These are phyloP conservation scores for Lepidothrix coronata DNA, from an alignment of 2,113 vertebrate genomes.

Conservation along the genomic window DNA sequence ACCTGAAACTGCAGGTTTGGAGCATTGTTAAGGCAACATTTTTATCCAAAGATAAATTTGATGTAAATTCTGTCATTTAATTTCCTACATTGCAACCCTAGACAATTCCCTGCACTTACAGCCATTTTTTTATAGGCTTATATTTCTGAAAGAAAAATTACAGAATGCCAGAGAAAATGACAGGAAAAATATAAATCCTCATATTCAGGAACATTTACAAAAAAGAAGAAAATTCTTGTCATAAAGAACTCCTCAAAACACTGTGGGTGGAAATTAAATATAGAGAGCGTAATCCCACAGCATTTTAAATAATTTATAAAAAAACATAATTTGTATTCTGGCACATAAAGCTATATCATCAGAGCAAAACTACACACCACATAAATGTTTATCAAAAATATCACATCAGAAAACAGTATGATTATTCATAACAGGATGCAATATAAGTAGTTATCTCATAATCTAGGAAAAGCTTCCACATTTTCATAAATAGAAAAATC, in stretches of 20 bases:
- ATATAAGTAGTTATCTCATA: neutral
- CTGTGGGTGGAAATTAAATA: neutral
- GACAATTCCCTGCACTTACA: neutral
- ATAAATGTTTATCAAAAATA: neutral
- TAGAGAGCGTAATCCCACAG: neutral
- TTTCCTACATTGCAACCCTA: neutral
- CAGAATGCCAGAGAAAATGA: neutral
- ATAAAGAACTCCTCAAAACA: neutral
- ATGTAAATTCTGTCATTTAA: neutral
- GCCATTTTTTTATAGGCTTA: neutral
- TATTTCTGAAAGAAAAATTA: neutral
- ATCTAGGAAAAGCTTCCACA: neutral
- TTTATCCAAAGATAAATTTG: neutral
- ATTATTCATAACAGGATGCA: slow-evolving; percentile 2
- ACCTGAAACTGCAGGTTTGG: neutral
- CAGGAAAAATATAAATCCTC: neutral
- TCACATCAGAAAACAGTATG: neutral
- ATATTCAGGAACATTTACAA: neutral
- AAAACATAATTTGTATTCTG: slow-evolving; percentile 30
- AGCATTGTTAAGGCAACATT: neutral
- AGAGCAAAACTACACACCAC: neutral
- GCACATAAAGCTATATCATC: neutral
- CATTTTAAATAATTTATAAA: slow-evolving; percentile 51
- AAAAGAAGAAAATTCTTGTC: neutral
- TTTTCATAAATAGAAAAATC: neutral